Evolutionary conservation across 2,888 invertebrate species (phyloP).

Genomic region (Spilarctia lutea): DNA sequence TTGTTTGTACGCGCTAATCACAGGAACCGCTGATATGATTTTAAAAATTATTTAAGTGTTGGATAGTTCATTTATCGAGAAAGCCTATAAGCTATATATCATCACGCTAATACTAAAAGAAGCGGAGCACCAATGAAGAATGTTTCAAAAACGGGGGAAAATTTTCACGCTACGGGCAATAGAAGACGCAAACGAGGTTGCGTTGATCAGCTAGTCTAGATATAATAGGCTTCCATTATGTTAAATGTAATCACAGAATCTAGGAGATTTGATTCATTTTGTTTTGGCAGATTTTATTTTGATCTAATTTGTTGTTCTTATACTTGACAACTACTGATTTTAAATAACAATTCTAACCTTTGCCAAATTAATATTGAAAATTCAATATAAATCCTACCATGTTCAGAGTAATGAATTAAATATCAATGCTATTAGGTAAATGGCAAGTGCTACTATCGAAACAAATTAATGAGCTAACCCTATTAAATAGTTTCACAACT

Average conservation of each 20-base stretch:
- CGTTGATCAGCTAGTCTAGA: no score
- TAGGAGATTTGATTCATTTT: not conserved
- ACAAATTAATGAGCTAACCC: constrained; percentile 28
- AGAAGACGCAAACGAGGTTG: no score
- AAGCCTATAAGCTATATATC: no score
- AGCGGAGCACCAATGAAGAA: no score
- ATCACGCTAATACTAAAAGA: no score
- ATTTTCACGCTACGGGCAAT: no score
- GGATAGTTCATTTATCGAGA: no score
- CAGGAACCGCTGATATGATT: no score
- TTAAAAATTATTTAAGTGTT: no score
- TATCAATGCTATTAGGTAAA: not conserved
- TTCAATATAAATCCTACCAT: not conserved
- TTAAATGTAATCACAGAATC: not conserved
- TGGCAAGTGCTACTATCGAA: constrained; percentile 17
- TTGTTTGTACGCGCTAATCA: no score
- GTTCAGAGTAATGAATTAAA: not conserved
- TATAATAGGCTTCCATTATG: not conserved
- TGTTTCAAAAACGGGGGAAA: no score
- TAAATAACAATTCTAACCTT: not conserved
- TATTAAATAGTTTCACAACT: constrained; percentile 54
- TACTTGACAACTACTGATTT: not conserved
- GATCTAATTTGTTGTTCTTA: not conserved
- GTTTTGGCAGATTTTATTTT: not conserved
- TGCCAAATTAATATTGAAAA: not conserved